Conservation (phyloP, 2,888 invertebrate species). For the Carterocephalus palaemon region DNA sequence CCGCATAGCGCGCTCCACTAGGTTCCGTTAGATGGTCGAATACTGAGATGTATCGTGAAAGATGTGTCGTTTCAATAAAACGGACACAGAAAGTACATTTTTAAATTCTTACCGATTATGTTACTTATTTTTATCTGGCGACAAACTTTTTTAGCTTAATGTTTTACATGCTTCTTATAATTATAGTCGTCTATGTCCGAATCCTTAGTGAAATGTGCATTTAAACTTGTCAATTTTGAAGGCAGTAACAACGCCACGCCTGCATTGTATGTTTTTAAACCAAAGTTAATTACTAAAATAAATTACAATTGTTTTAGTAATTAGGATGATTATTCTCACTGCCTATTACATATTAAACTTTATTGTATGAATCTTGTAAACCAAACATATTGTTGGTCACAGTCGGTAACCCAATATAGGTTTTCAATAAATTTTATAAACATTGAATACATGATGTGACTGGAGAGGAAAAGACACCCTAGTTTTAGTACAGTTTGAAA, state of each 20-base stretch:
- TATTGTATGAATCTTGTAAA: constrained; percentile 5
- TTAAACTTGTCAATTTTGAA: constrained; percentile 54
- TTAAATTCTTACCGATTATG: constrained; percentile 30
- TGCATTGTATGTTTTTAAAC: background rate
- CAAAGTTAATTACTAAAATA: no score
- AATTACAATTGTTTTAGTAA: constrained; percentile 2
- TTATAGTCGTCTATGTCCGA: constrained; percentile 50
- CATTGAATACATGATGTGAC: background rate
- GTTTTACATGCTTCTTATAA: constrained; percentile 45
- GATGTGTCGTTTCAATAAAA: no score
- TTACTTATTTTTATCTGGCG: constrained; percentile 28
- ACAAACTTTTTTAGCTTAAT: constrained; percentile 33
- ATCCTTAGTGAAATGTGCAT: constrained; percentile 57
- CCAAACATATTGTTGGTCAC: no score
- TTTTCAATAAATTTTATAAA: background rate
- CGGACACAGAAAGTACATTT: constrained; percentile 20
- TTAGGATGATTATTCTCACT: constrained; percentile 17
- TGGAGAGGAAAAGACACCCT: background rate
- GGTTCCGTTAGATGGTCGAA: constrained; percentile 35
- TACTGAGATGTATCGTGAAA: constrained; percentile 17
- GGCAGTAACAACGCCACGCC: constrained; percentile 57
- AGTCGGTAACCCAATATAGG: no score
- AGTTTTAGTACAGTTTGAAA: constrained; percentile 1
- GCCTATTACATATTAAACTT: constrained; percentile 21
- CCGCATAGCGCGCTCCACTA: constrained; percentile 35